Base-by-base conservation (phyloP, 2,113 vertebrate species). In the Alces alces region DNA sequence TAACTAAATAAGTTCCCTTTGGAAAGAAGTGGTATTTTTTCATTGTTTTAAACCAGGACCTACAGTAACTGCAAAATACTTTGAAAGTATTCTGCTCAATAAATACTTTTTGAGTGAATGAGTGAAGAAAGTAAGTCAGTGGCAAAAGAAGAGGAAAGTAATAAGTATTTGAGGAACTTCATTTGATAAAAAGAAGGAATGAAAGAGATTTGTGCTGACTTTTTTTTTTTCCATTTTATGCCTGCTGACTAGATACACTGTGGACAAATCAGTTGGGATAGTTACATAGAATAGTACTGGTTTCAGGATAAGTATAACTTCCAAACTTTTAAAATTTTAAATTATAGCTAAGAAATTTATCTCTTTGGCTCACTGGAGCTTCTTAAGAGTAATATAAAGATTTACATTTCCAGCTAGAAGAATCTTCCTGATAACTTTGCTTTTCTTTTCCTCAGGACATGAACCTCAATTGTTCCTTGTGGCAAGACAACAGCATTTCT, bases 391-490 rank as follows among this genome's bases (percentile, higher is more conserved):
- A 57, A 16, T 6, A 15, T 5, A 82, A n/a, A 4, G 12, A n/a
- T 25, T 21, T 36, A 19, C 11, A 3, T 76, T 57, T 33, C 16
- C 50, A 23, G 27, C 15, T 23, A 5, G 36, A 45, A 8, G 14
- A 50, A 54, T 23, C 8, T 45, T 78, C 43, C 39, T 36, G 5
- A 43, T 85, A 4, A 50, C n/a, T 79, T 21, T 66, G 4, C 7
- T 10, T 33, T 50, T 91, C 66, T 89, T 25, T 93, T 30, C 54
- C 47, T 33, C 52, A 95, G 96, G 83, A 66, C 55, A 97, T 96
- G 97, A 95, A 3, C 55, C 4, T 95, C 83, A 97, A 45, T 19
- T 97, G 95, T 5, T 96, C 95, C 10, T 11, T 86, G 66, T 92
- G 95, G 96, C 91, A 89, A 30, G 95, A 97, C 21, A 96, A 95